phyloP scores from a whole-genome alignment of 2,797 vertebrate genomes.

The Nyctalus aviator region DNA sequence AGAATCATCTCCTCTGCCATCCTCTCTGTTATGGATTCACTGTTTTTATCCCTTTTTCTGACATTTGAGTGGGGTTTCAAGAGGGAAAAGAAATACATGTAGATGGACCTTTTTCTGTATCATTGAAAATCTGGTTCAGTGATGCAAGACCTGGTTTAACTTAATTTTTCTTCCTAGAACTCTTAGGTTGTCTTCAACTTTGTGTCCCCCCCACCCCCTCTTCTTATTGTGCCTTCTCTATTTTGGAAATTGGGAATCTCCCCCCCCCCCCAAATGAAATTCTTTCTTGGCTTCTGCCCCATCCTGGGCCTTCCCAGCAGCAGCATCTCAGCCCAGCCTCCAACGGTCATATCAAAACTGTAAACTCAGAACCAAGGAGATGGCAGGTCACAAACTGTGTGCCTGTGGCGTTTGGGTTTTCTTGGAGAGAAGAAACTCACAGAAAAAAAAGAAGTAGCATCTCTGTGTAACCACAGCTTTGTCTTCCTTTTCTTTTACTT shows the following conservation, averaged over 20 bases:
- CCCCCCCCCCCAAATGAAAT: not conserved
- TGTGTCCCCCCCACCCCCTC: not conserved
- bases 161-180: slow-evolving; percentile 49
- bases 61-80: slow-evolving; percentile 60
- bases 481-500: not conserved
- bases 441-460: not conserved
- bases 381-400: not conserved
- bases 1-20: not conserved
- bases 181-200: not conserved
- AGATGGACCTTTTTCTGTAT: not conserved
- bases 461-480: not conserved
- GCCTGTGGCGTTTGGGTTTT: not conserved
- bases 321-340: not conserved
- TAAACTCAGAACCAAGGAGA: slow-evolving; percentile 5
- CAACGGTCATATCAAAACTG: not conserved
- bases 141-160: slow-evolving; percentile 1
- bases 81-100: slow-evolving; percentile 18
- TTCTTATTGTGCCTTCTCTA: slow-evolving; percentile 53
- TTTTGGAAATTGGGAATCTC: slow-evolving; percentile 37
- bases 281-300: slow-evolving; percentile 34
- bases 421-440: not conserved
- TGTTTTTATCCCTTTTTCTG: slow-evolving; percentile 48
- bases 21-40: slow-evolving; percentile 31
- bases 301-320: not conserved
- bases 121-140: slow-evolving; percentile 2